Percentiles rank a stretch among this genome's conserved stretches.
phyloP scores from a whole-genome alignment of 2,888 invertebrate species.

The Ametastegia equiseti region DNA sequence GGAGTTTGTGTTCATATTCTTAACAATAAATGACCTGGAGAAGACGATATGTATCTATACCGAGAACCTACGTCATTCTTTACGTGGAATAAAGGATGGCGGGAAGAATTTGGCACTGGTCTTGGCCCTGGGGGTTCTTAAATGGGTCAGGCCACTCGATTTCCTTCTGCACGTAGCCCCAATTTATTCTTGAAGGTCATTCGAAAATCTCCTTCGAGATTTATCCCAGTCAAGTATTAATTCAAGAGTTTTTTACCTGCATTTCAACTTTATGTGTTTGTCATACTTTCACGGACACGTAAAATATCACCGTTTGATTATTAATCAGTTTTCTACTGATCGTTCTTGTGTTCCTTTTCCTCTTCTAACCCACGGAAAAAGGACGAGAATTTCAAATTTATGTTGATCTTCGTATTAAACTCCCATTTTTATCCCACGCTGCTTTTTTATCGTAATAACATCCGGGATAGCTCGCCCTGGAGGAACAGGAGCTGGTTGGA shows the following conservation, averaged over 20 bases:
- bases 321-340: not conserved
- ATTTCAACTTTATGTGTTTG: not conserved
- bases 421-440: not conserved
- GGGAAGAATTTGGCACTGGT: conserved; percentile 2
- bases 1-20: too few relatives aligned
- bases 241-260: not conserved
- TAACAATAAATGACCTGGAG: not conserved
- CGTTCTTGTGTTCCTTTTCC: not conserved
- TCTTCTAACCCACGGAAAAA: not conserved
- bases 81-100: not conserved
- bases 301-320: not conserved
- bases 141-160: conserved; percentile 36
- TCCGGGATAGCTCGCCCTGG: not conserved
- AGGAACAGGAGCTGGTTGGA: not conserved
- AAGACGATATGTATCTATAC: not conserved
- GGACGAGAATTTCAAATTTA: not conserved
- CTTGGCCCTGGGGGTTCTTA: not conserved
- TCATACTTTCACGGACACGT: not conserved
- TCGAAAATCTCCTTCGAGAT: not conserved
- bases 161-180: not conserved
- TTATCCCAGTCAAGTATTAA: not conserved
- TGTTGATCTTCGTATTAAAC: not conserved
- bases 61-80: not conserved
- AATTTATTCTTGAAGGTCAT: conserved; percentile 1
- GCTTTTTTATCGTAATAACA: not conserved